Conservation (phyloP, 2,888 invertebrate genomes). For the Scaeva pyrastri region DNA sequence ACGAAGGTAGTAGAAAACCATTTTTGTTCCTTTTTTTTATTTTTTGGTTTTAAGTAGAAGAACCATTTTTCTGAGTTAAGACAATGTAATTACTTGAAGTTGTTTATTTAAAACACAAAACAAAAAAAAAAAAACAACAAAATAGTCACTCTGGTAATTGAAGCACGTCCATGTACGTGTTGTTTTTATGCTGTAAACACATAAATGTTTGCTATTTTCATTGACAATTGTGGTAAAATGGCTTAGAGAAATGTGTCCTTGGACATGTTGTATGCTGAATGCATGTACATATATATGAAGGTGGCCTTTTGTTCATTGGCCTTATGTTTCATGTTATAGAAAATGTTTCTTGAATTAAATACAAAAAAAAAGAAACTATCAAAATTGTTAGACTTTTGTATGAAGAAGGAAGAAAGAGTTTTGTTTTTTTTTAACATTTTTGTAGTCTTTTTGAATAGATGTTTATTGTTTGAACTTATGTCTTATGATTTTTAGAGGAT, state of each 20-base stretch:
- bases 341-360: background rate
- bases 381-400: too few relatives aligned
- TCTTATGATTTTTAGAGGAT: too few relatives aligned
- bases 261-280: too few relatives aligned
- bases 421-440: too few relatives aligned
- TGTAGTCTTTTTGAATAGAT: too few relatives aligned
- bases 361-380: background rate
- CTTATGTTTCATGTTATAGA: background rate
- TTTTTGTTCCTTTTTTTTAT: too few relatives aligned
- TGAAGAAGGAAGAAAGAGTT: too few relatives aligned
- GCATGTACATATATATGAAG: too few relatives aligned
- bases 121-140: background rate
- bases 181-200: constrained; percentile 4
- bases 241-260: background rate
- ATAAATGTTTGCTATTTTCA: constrained; percentile 8
- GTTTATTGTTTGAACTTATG: too few relatives aligned
- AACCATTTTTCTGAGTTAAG: constrained; percentile 12
- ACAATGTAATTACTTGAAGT: constrained; percentile 28
- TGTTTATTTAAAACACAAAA: constrained; percentile 13
- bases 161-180: constrained; percentile 17
- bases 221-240: constrained; percentile 16
- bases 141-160: constrained; percentile 36
- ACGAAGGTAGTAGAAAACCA: background rate
- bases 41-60: background rate
- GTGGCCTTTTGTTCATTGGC: background rate